Evolutionary conservation across 2,797 vertebrate species (phyloP).

Genomic region (Ataeniobius toweri): DNA sequence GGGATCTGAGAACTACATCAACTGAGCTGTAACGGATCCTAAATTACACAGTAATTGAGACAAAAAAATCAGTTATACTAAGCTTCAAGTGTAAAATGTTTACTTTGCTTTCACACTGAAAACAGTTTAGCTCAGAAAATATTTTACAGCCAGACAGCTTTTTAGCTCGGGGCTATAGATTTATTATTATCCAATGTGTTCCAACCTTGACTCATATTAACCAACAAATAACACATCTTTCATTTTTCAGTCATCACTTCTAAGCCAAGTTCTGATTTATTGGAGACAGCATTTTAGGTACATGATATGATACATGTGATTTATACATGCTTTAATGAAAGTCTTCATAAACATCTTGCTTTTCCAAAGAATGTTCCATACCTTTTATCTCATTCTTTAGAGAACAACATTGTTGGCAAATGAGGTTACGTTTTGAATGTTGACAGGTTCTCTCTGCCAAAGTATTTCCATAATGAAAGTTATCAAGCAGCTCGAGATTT

Average conservation of each 20-base stretch:
- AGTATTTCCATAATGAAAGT: conserved; percentile 59
- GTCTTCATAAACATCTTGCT: conserved; percentile 47
- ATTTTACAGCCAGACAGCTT: conserved; percentile 38
- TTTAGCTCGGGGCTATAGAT: conserved; percentile 41
- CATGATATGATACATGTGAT: conserved; percentile 58
- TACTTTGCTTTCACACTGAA: not conserved
- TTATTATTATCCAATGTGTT: conserved; percentile 56
- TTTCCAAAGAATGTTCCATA: conserved; percentile 44
- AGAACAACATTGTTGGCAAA: conserved; percentile 49
- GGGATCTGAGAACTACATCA: not conserved
- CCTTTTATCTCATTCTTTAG: conserved; percentile 47
- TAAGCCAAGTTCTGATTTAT: conserved; percentile 59
- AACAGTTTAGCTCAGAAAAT: conserved; percentile 5
- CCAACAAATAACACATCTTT: conserved; percentile 46
- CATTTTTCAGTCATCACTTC: conserved; percentile 55
- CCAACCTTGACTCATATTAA: conserved; percentile 40
- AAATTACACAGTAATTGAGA: no score
- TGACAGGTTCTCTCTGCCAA: conserved; percentile 56
- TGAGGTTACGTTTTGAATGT: conserved; percentile 37
- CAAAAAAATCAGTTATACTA: no score
- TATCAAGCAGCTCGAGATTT: conserved; percentile 60
- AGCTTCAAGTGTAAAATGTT: not conserved
- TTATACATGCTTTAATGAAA: conserved; percentile 65
- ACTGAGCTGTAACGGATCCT: not conserved
- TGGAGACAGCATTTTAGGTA: conserved; percentile 37